These are phyloP conservation scores for Psephotus haematonotus DNA, from an alignment of 2,113 vertebrate genomes.

Conservation along the genomic window DNA sequence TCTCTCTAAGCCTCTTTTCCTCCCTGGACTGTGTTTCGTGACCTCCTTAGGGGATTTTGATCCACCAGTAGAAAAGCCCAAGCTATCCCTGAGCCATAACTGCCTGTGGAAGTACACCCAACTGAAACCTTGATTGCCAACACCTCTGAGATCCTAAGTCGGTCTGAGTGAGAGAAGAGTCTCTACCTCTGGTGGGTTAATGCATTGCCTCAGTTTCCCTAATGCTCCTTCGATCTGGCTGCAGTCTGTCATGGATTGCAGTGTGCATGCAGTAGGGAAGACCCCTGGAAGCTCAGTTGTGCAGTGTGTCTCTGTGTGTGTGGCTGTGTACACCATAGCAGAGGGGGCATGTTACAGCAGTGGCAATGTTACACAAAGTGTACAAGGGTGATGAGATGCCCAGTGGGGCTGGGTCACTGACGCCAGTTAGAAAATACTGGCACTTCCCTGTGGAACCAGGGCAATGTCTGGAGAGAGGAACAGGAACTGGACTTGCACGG, in stretches of 20 bases:
- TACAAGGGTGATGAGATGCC: background rate
- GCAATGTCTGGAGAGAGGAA: background rate
- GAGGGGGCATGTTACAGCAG: background rate
- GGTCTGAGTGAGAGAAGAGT: background rate
- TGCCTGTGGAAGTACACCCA: background rate
- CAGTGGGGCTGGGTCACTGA: background rate
- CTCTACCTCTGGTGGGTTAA: background rate
- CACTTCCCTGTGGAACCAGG: background rate
- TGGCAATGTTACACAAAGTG: background rate
- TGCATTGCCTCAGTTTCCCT: background rate
- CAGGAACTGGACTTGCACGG: no score
- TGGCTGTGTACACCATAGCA: background rate
- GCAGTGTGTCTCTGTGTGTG: rapidly evolving
- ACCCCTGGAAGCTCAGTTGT: background rate
- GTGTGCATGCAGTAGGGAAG: background rate
- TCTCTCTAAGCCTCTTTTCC: background rate
- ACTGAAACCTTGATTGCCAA: background rate
- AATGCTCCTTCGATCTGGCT: background rate
- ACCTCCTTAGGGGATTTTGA: background rate
- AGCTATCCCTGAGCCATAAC: background rate
- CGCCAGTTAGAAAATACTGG: background rate
- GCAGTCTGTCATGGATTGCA: background rate
- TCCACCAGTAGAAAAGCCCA: background rate
- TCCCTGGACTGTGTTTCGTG: background rate
- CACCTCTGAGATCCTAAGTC: background rate